Evolutionary conservation across 2,888 invertebrate species (phyloP), one percentile per base, ranked within the genome.

Genomic region (Cataglyphis cursor): DNA sequence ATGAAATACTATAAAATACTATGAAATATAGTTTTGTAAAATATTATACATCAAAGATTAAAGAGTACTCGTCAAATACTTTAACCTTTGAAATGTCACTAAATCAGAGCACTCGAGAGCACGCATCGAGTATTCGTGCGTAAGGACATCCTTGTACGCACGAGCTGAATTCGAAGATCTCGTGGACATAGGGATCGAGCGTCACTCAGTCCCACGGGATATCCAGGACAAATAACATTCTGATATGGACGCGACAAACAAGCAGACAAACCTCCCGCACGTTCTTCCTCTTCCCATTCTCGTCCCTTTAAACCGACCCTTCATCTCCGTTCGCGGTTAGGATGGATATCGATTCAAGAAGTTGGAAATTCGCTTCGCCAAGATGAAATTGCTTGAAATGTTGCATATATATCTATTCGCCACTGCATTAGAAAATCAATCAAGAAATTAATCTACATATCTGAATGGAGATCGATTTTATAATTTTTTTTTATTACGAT

Each of bases 141-240:
- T 15, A 48, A 21, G n/a, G 62, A 31, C 73, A 41, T 59, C 28
- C 21, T 21, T 64, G 35, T 44, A 74, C 35, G 74, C 75, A 48
- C 21, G 35, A 62, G 21, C 24, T 12, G 48, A 9, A 8, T 64
- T 48, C 57, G 51, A 72, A 38, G 15, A 21, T 72, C 35, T 74
- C 48, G 21, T 31, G 48, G 28, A 75, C 21, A 18, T 65, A 44
- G 66, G 38, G 75, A 35, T 64, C 48, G 74, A 64, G 74, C 24
- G 72, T 61, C 61, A 41, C 12, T 2, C n/a, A 4, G 15, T 70
- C 54, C 24, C 35, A 61, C 18, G 28, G 48, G 44, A 48, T 88
- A 90, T 90, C 85, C 89, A 70, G 89, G 88, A 91, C 92, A 91
- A 92, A 92, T 92, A 92, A 91, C 91, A 84, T 90, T 88, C 88